Base-by-base conservation (phyloP, 1,140 invertebrate species). In the Psilanteris sp. region DNA sequence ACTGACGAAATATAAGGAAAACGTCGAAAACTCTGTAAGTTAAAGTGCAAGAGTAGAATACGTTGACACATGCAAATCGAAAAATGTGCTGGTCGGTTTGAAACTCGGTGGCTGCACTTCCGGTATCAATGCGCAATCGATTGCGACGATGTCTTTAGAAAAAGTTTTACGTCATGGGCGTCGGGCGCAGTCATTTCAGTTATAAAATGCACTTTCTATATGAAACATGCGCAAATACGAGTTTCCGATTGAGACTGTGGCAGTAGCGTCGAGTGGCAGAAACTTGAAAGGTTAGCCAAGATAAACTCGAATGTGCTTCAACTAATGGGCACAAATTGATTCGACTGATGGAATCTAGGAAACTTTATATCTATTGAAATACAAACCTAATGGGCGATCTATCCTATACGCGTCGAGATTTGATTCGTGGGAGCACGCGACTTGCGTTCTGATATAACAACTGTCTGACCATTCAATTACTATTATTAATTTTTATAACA, bases 251-350 rank as follows among this genome's bases (percentile, higher is more conserved):
- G 37, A 68, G 64, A 75, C 46, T 39, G 37, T 55, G 16, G 16
- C 36, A 54, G 54, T 5, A 2, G 18, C 2, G 37, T 74, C 61
- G 54, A 67, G 62, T 64, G 72, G 55, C 64, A 64, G 48, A 68
- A 75, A 34, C 43, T 39, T 74, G 72, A 83, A 82, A 84, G 76
- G 76, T 77, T 79, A 80, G 50, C 67, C 71, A 79, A 80, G 77
- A 74, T 73, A 81, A 85, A 84, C 83, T 77, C 70, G 73, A 74
- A 68, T 78, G 72, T 43, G 50, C 55, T 34, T 48, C 16, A 59
- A 79, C 80, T 87, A 87, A 87, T 87, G 86, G 86, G 70, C 81
- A 84, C 83, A 87, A 87, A 87, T 87, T 87, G 86, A 87, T 85
- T 86, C 84, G 79, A 85, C 81, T 82, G 81, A 85, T 83, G 84